phyloP scores from a whole-genome alignment of 2,113 vertebrate species.

The Siniperca chuatsi region DNA sequence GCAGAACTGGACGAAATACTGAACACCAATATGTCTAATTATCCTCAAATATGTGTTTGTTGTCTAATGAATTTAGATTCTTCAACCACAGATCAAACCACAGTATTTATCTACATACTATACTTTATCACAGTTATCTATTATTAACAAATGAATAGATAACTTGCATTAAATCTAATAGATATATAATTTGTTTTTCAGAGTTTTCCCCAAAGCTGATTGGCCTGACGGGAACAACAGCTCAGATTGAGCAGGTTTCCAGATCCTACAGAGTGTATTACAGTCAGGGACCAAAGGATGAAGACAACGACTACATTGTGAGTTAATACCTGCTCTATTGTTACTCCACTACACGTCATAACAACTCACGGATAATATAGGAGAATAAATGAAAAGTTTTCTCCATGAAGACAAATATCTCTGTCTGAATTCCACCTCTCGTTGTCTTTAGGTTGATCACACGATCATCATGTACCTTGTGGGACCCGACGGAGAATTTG shows the following conservation, averaged over 20 bases:
- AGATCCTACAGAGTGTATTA: constrained; percentile 94
- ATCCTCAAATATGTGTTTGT: background rate
- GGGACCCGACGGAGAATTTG: constrained; percentile 91
- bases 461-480: constrained; percentile 99
- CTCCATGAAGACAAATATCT: background rate
- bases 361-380: background rate
- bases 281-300: constrained; percentile 96
- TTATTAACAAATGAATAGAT: background rate
- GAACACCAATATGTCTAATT: background rate
- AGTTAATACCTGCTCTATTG: constrained; percentile 72
- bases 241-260: constrained; percentile 89
- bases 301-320: constrained; percentile 97
- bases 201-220: constrained; percentile 97
- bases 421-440: background rate
- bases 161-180: background rate
- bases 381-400: background rate
- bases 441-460: constrained; percentile 91
- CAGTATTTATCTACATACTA: background rate
- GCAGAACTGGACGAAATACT: background rate
- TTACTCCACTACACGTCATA: background rate
- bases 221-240: constrained; percentile 90
- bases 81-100: background rate
- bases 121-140: background rate
- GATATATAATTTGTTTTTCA: constrained; percentile 54
- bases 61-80: background rate